Evolutionary conservation across 1,140 invertebrate genomes (phyloP).

Genomic region (Trichoplusia ni): DNA sequence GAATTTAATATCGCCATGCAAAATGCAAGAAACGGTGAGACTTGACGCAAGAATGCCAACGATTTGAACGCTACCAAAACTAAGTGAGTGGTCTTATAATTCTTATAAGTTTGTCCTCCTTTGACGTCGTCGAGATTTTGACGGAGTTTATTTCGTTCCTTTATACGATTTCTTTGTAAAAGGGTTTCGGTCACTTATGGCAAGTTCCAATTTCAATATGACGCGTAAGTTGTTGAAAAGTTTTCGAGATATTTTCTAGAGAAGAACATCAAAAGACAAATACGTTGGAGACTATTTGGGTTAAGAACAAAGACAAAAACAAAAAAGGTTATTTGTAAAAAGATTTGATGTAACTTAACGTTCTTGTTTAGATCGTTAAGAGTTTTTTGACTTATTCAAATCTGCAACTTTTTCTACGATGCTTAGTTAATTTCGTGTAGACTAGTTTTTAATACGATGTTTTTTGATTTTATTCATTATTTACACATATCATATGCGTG

Average conservation of each 20-base stretch:
- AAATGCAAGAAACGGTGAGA: slow-evolving; percentile 2
- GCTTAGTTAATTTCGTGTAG: too few species aligned
- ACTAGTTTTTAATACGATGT: too few species aligned
- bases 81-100: slow-evolving; percentile 15
- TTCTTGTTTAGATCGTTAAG: background rate
- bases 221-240: background rate
- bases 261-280: background rate
- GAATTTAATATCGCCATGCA: slow-evolving; percentile 17
- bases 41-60: slow-evolving; percentile 4
- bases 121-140: slow-evolving; percentile 7
- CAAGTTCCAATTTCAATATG: slow-evolving; percentile 31
- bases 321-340: background rate
- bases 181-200: slow-evolving; percentile 12
- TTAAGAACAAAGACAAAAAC: slow-evolving; percentile 10
- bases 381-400: too few species aligned
- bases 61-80: background rate
- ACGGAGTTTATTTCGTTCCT: slow-evolving; percentile 8
- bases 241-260: background rate
- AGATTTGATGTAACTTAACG: background rate
- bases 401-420: too few species aligned
- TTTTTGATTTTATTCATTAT: too few species aligned
- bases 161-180: slow-evolving; percentile 20
- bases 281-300: background rate
- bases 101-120: background rate
- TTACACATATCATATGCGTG: too few species aligned